A percentile compares a stretch with the other conserved stretches of the same genome.
Conservation (phyloP, 2,113 vertebrate species). For the Amazona vittata region DNA sequence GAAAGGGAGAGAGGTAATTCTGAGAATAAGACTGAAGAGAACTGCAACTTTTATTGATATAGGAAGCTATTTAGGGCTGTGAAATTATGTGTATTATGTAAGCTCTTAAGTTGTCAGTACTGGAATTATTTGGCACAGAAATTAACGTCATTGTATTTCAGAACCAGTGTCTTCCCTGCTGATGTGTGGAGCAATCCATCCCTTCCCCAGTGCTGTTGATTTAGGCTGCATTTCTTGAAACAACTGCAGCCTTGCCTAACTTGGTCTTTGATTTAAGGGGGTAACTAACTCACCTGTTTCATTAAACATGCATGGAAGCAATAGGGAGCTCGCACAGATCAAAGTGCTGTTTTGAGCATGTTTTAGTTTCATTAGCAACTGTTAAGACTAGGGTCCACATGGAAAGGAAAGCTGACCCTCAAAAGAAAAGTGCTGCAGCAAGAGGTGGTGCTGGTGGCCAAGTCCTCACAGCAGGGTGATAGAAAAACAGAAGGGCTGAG, state of each 20-base stretch:
- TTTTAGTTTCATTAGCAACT: neutral
- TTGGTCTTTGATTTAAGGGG: neutral
- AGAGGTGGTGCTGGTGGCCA: neutral
- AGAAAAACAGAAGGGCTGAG: neutral
- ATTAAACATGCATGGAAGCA: neutral
- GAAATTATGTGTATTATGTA: neutral
- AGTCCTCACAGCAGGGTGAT: neutral
- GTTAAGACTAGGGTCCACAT: neutral
- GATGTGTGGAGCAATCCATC: neutral
- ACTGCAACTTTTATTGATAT: neutral
- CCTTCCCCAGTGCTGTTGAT: neutral
- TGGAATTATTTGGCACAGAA: neutral
- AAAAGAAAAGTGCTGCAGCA: neutral
- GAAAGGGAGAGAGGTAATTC: neutral
- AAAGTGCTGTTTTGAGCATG: neutral
- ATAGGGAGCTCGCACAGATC: neutral
- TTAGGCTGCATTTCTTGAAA: neutral
- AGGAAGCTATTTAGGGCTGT: neutral
- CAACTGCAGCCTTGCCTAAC: neutral
- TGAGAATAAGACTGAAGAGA: neutral
- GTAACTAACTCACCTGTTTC: neutral
- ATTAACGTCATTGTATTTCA: neutral
- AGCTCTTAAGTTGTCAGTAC: neutral
- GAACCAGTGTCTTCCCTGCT: neutral
- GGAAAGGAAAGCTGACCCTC: neutral